Percentiles rank a stretch among this genome's conserved stretches.
Conservation (phyloP, 2,888 invertebrate species). For the Teinopalpus imperialis region DNA sequence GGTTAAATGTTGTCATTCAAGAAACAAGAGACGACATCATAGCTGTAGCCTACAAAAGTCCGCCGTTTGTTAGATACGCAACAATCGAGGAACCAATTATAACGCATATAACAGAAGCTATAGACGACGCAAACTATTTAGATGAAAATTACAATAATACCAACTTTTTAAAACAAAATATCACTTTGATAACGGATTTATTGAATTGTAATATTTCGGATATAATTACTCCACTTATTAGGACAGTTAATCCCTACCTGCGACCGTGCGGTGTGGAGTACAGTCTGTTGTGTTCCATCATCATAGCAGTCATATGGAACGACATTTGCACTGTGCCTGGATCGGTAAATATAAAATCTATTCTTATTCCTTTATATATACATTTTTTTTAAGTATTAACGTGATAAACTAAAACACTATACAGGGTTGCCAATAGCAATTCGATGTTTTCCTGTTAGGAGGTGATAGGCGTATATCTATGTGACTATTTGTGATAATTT, state of each 20-base stretch:
- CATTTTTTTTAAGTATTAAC: too few relatives aligned
- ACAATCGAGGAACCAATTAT: constrained; percentile 56
- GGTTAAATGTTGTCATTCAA: constrained; percentile 93
- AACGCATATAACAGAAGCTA: constrained; percentile 43
- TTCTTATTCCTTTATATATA: too few relatives aligned
- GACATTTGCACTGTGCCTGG: constrained; percentile 83
- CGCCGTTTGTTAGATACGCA: constrained; percentile 56
- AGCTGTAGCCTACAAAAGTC: constrained; percentile 60
- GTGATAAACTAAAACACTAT: too few relatives aligned
- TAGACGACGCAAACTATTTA: constrained; percentile 31
- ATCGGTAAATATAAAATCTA: constrained; percentile 58
- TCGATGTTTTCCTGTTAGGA: too few relatives aligned
- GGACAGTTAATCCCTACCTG: constrained; percentile 87
- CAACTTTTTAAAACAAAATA: constrained; percentile 33
- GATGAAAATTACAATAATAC: constrained; percentile 24
- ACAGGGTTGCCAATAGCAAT: too few relatives aligned
- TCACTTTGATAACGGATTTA: constrained; percentile 40
- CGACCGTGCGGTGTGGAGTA: constrained; percentile 93
- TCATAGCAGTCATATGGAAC: constrained; percentile 91
- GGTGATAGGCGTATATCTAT: too few relatives aligned
- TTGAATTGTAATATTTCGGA: constrained; percentile 72
- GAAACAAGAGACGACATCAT: constrained; percentile 94
- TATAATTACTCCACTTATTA: constrained; percentile 83
- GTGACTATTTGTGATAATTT: too few relatives aligned
- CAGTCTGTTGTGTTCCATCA: constrained; percentile 89